Percentiles rank a stretch among this genome's conserved stretches.
phyloP scores from a whole-genome alignment of 1,140 invertebrate genomes.

The Drosophila aff. region DNA sequence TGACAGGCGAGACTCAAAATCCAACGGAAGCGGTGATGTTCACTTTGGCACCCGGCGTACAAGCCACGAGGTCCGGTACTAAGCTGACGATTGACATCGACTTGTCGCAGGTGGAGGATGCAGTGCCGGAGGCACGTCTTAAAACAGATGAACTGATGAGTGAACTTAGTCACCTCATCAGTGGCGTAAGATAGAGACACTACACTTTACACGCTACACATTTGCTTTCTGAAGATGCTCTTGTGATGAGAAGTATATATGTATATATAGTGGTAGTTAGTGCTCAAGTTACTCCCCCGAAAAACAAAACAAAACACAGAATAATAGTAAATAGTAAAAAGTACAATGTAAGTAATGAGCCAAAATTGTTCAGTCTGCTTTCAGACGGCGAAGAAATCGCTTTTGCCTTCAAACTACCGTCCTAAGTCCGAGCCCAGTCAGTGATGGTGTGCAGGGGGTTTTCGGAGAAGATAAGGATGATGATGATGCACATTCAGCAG shows the following conservation, averaged over 20 bases:
- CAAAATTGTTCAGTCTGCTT: background rate
- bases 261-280: background rate
- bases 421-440: background rate
- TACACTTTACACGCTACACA: background rate
- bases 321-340: background rate
- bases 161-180: background rate
- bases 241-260: background rate
- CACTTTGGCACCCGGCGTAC: background rate
- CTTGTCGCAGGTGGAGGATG: no score
- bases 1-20: background rate
- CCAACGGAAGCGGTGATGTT: no score
- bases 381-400: background rate
- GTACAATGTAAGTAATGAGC: background rate
- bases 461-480: background rate
- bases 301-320: background rate
- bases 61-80: background rate
- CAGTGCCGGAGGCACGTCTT: background rate
- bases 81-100: constrained; percentile 1
- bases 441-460: no score
- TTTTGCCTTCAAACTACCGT: background rate
- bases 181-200: background rate
- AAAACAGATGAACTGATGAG: no score
- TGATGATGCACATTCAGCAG: no score
- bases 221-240: background rate
- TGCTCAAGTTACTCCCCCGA: background rate